Base-by-base conservation (phyloP, 2,888 invertebrate genomes). In the Pammene aurita region DNA sequence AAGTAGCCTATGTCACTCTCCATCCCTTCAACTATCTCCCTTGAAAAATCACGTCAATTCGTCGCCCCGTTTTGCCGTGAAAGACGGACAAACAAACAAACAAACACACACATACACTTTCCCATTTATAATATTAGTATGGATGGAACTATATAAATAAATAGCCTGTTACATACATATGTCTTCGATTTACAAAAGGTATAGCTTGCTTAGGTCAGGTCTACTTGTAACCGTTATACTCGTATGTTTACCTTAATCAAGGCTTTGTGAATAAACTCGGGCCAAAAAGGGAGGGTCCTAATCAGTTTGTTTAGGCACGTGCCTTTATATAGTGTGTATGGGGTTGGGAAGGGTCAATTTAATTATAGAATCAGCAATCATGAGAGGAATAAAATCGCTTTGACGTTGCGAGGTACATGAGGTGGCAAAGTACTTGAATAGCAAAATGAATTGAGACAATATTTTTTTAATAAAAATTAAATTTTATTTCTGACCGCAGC, bases 281-380 rank as follows among this genome's bases (percentile, higher is more conserved):
- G 63, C 64, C 52, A 57, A 63, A 68, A 63, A 52, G 61, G 57
- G 56, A 42, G 41, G 62, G 44, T 46, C 62, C 52, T 68, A 64
- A 68, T 68, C 63, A 68, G 68, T 68, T 58, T 68, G 58, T 58
- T 64, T 68, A 68, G 63, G 68, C n/a, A 9, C 26, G 16, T 55
- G 61, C 55, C 61, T 56, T 38, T 41, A 16, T 44, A 38, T 67
- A 58, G 11, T n/a, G 58, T 16, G 34, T 14, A 16, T n/a, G n/a
- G 26, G 26, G 4, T 26, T 1, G 44, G 54, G 26, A 55, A 57
- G 54, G 60, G 67, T 41, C 56, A 42, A 67, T 56, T 50, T 44
- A 56, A 67, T 67, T 57, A 63, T 67, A 34, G 35, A 50, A 67
- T 67, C 50, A 42, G 48, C 62, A 67, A 67, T 67, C 67, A 67